Evolutionary conservation across 1,140 invertebrate genomes (phyloP), one percentile per base, ranked within the genome.

Genomic region (Lepidurus packardi): DNA sequence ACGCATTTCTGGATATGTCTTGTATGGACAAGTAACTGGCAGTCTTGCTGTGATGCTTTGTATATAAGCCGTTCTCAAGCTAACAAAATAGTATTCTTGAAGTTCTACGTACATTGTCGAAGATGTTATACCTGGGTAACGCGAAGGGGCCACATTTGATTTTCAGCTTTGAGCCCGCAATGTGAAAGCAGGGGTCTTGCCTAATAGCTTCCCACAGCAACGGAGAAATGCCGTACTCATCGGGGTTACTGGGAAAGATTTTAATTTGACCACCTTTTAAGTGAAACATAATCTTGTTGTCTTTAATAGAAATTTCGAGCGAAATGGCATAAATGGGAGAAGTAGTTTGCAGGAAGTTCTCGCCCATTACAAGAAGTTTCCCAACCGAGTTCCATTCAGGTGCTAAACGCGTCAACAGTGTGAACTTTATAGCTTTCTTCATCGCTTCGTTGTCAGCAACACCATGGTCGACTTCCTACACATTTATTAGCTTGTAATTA

Each of bases 331-430:
- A 65, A 65, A 13, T 11, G 13, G 13, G 53, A 13, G 8, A 7
- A 21, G 53, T 65, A 16, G 1, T 65, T 65, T 65, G 53, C 53
- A 65, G 0, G 13, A 65, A 65, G 4, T 65, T 1, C 53, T 65
- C 16, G 53, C 53, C 53, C 21, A 21, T 21, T 7, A 65, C 13
- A 21, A 65, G 21, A 65, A 65, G 21, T 21, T 65, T 65, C n/a
- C 53, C 53, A 65, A 65, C 53, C 6, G n/a, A 65, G 13, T 65
- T 65, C 53, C 53, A 65, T 65, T 65, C 53, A 13, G 53, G 53
- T 16, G 53, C 53, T 3, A 65, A 8, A n/a, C 53, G 53, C 3
- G 53, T 16, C 53, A 65, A 65, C 7, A 65, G 1, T 11, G 53
- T 16, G 13, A 65, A 65, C 21, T 65, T 65, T 9, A 65, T 16